Evolutionary conservation across 2,797 vertebrate genomes (phyloP).

Genomic region (Propithecus perrieri): DNA sequence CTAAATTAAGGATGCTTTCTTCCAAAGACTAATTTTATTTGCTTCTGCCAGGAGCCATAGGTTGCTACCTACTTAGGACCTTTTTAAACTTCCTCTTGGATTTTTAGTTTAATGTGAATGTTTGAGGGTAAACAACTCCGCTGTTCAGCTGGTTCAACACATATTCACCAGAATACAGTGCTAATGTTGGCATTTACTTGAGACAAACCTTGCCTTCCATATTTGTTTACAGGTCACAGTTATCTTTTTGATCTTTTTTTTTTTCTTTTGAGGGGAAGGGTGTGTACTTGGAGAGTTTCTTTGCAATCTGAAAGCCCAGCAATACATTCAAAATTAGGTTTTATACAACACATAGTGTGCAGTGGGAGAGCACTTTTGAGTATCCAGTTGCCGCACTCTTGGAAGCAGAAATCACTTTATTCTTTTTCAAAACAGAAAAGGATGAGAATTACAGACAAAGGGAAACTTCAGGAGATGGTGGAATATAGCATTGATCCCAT

Average conservation of each 20-base stretch:
- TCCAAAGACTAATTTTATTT: background rate
- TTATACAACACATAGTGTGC: background rate
- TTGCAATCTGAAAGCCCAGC: background rate
- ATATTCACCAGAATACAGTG: background rate
- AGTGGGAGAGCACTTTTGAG: background rate
- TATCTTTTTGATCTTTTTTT: background rate
- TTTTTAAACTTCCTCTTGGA: background rate
- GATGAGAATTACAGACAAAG: background rate
- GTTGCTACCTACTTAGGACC: background rate
- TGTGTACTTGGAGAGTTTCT: background rate
- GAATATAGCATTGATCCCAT: background rate
- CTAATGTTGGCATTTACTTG: background rate
- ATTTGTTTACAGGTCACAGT: constrained; percentile 30
- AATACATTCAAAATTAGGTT: background rate
- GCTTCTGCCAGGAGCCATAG: background rate
- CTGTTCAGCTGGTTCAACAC: background rate
- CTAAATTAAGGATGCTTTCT: background rate
- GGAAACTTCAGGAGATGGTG: background rate
- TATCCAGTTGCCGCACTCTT: background rate
- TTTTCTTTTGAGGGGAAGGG: background rate
- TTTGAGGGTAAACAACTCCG: background rate
- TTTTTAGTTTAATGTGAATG: background rate
- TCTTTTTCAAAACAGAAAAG: background rate
- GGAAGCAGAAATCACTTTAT: background rate
- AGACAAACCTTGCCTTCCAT: background rate